Conservation (phyloP, 2,113 vertebrate species). For the Pluvianellus socialis region DNA sequence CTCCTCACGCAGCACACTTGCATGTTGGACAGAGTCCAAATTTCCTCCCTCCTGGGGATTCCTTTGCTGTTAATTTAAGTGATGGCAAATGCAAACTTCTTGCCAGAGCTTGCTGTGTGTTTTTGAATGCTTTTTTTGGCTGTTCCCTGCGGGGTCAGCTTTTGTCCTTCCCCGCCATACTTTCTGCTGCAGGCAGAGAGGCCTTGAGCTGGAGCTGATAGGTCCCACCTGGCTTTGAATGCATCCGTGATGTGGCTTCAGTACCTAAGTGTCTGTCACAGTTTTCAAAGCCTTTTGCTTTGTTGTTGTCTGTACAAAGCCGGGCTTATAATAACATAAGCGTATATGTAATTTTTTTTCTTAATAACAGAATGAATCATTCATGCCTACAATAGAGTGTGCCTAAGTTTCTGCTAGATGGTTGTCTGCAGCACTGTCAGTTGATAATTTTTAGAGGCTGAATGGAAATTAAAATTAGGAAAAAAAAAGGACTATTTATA, state of each 20-base stretch:
- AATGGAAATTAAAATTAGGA: neutral
- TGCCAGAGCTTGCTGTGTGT: slow-evolving; percentile 66
- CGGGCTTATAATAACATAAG: neutral
- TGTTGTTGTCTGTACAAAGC: neutral
- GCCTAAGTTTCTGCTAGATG: neutral
- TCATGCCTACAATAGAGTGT: neutral
- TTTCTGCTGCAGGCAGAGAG: neutral
- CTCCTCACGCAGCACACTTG: slow-evolving; percentile 20
- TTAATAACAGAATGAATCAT: neutral
- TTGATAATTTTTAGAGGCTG: neutral
- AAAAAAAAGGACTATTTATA: neutral
- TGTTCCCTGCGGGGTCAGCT: slow-evolving; percentile 58
- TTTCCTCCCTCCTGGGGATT: slow-evolving; percentile 63
- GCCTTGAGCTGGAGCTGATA: slow-evolving; percentile 17
- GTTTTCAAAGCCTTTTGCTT: neutral
- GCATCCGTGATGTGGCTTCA: neutral
- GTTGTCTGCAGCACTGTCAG: neutral
- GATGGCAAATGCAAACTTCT: slow-evolving; percentile 58
- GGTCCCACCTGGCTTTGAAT: slow-evolving; percentile 22
- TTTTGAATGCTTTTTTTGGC: slow-evolving; percentile 59
- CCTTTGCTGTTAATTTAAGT: slow-evolving; percentile 63
- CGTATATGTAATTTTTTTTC: neutral
- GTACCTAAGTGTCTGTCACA: neutral
- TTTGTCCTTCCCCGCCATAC: slow-evolving; percentile 29
- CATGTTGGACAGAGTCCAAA: slow-evolving; percentile 39